Evolutionary conservation across 2,888 invertebrate genomes (phyloP).

Genomic region (Pardosa pseudoannulata): DNA sequence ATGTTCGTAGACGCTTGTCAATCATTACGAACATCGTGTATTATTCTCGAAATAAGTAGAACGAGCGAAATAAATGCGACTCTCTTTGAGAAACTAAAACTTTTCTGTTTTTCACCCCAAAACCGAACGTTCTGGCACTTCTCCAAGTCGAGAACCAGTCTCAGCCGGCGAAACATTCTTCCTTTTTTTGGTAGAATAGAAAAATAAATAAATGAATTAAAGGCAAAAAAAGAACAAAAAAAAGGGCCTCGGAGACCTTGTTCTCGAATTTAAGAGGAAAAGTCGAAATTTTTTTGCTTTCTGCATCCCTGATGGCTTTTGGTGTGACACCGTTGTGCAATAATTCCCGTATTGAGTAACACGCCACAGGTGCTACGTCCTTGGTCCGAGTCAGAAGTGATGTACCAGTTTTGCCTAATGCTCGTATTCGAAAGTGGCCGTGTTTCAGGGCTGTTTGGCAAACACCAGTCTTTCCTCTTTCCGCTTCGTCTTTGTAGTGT

Average conservation of each 20-base stretch:
- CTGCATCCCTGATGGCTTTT: background rate
- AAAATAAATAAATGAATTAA: conserved; percentile 13
- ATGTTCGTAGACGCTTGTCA: too few relatives aligned
- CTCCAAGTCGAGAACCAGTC: conserved; percentile 6
- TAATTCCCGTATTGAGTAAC: conserved; percentile 60
- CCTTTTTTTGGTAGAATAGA: background rate
- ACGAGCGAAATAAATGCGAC: too few relatives aligned
- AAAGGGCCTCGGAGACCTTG: conserved; percentile 30
- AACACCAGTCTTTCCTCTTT: too few relatives aligned
- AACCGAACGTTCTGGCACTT: background rate
- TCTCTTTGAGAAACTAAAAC: too few relatives aligned
- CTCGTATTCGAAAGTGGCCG: background rate
- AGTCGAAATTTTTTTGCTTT: conserved; percentile 32
- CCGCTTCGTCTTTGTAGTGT: too few relatives aligned
- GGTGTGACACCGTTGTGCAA: conserved; percentile 44
- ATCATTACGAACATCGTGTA: too few relatives aligned
- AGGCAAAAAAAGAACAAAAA: background rate
- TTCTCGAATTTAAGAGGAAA: conserved; percentile 42
- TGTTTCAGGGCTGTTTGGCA: background rate
- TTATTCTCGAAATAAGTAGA: too few relatives aligned
- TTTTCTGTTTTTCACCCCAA: background rate
- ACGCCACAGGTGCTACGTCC: conserved; percentile 55
- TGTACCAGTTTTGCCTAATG: conserved; percentile 39
- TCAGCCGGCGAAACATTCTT: background rate
- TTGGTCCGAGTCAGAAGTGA: conserved; percentile 36